A percentile compares a stretch with the other conserved stretches of the same genome.
Evolutionary conservation across 2,888 invertebrate species (phyloP).

Genomic region (Magallana nippona): DNA sequence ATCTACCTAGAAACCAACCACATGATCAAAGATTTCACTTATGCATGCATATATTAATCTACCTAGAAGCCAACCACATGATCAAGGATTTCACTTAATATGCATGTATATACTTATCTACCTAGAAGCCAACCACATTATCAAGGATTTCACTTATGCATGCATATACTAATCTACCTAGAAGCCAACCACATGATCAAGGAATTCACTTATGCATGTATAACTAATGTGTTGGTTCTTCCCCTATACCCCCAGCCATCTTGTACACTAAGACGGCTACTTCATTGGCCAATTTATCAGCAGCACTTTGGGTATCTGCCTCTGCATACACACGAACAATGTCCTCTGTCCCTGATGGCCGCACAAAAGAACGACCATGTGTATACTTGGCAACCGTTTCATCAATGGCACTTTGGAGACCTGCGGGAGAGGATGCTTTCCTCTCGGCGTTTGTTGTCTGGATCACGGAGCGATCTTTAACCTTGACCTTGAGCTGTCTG

Average conservation of each 20-base stretch:
- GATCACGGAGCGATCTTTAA: slow-evolving; percentile 90
- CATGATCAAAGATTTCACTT: too few relatives aligned
- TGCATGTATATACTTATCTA: not conserved
- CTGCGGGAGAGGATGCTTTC: slow-evolving; percentile 88
- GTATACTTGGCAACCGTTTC: slow-evolving; percentile 85
- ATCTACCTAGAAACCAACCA: too few relatives aligned
- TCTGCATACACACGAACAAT: slow-evolving; percentile 97
- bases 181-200: too few relatives aligned
- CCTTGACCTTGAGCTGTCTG: slow-evolving; percentile 89
- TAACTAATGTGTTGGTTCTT: slow-evolving; percentile 60
- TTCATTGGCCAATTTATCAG: slow-evolving; percentile 87
- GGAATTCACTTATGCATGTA: not conserved
- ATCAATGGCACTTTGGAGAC: slow-evolving; percentile 91
- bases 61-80: too few relatives aligned
- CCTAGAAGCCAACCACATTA: too few relatives aligned
- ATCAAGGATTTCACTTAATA: too few relatives aligned
- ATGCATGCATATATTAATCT: not conserved
- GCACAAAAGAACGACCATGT: slow-evolving; percentile 92
- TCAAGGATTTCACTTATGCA: too few relatives aligned
- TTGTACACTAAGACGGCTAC: slow-evolving; percentile 89
- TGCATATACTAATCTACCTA: not conserved
- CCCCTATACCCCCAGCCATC: slow-evolving; percentile 89
- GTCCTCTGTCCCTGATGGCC: slow-evolving; percentile 98
- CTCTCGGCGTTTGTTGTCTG: slow-evolving; percentile 94
- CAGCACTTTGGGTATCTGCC: slow-evolving; percentile 85